Evolutionary conservation across 2,888 invertebrate species (phyloP).

Genomic region (Neoaliturus tenellus): DNA sequence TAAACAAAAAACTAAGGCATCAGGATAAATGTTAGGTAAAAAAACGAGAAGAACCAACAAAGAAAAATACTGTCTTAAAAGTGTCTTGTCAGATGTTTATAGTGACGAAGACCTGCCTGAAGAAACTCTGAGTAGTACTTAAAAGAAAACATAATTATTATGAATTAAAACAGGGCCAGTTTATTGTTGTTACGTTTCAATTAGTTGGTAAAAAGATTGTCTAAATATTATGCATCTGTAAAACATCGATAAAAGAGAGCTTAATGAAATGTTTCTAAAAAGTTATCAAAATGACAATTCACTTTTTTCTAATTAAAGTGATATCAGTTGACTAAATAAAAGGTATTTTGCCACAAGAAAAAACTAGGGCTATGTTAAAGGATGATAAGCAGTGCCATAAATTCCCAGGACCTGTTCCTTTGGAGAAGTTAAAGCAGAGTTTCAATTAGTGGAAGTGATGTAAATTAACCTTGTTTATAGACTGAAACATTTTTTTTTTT

Average conservation of each 20-base stretch:
- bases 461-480: not conserved
- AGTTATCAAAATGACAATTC: too few relatives aligned
- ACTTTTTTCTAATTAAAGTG: too few relatives aligned
- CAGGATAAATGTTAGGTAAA: not conserved
- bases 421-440: not conserved
- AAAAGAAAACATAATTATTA: not conserved
- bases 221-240: not conserved
- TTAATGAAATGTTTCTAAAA: too few relatives aligned
- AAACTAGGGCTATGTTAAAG: not conserved
- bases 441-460: not conserved
- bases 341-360: not conserved
- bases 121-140: not conserved
- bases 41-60: not conserved
- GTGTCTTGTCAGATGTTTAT: not conserved
- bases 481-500: slow-evolving; percentile 6
- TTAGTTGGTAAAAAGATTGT: not conserved
- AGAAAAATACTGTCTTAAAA: not conserved
- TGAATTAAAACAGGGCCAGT: not conserved
- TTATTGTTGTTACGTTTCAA: not conserved
- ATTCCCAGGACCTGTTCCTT: not conserved
- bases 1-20: not conserved
- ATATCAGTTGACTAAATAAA: not conserved
- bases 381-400: not conserved
- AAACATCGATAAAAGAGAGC: too few relatives aligned
- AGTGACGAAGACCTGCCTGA: not conserved